Base-by-base conservation (phyloP, 2,113 vertebrate genomes). In the Halcyon senegalensis region DNA sequence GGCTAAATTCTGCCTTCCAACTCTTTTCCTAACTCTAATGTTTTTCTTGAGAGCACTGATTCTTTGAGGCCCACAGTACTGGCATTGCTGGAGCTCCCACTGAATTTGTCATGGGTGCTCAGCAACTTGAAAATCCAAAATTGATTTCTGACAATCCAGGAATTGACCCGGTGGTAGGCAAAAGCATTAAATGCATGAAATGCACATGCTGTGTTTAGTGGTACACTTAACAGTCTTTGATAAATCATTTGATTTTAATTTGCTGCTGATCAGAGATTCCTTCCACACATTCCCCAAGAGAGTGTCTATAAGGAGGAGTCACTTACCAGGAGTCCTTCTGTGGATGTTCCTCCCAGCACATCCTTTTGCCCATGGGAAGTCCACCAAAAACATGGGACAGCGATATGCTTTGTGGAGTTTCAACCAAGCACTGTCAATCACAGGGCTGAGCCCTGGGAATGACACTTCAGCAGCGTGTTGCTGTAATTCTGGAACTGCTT, bases 1-100 rank as follows among this genome's bases (percentile, higher is more conserved):
- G 27, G 41, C 89, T 39, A 69, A 84, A 86, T 90, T 88, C 60
- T 93, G 62, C 87, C 48, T 91, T 85, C 63, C 55, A 73, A 4
- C 19, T 83, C 53, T 58, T 53, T 90, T 46, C 18, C 44, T 56
- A 6, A 30, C 31, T 79, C 33, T 44, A 56, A 0, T 28, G 19
- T 84, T 94, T 85, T 18, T 66, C 53, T 82, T 89, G 48, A 67
- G 48, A 84, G 31, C 25, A 28, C 39, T 94, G 60, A 15, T 10
- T 79, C 48, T 85, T 68, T 69, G 63, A 76, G 53, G 21, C 30
- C 48, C 35, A 16, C n/a, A 53, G 50, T 25, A 25, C 35, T 33
- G 56, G 33, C 8, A 2, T 46, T 90, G 46, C 78, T 91, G 53
- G 35, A 64, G 21, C 60, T 89, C 48, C 39, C 39, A 43, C 10